These are phyloP conservation scores for Sympetrum striolatum DNA, from an alignment of 2,888 invertebrate species.

Conservation along the genomic window DNA sequence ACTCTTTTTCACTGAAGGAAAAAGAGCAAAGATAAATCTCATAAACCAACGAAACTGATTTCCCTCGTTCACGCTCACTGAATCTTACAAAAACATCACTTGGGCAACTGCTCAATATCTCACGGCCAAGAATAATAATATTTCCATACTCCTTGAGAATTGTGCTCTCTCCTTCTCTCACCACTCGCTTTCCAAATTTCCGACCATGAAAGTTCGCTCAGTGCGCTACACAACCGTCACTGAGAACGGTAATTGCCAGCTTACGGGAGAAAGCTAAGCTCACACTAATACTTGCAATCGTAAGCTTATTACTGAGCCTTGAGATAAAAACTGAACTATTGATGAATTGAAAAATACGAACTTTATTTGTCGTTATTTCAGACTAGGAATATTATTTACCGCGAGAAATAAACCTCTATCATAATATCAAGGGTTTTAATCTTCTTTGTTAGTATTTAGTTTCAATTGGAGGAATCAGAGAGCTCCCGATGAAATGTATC, in stretches of 20 bases:
- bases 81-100: not conserved
- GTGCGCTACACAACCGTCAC: not conserved
- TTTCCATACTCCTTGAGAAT: not conserved
- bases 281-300: too few relatives aligned
- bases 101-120: not conserved
- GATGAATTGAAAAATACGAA: too few relatives aligned
- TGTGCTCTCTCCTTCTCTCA: not conserved
- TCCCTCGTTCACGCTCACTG: not conserved
- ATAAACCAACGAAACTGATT: not conserved
- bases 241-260: not conserved
- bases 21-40: not conserved
- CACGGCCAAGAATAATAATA: not conserved
- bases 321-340: too few relatives aligned
- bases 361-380: too few relatives aligned
- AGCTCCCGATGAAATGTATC: too few relatives aligned
- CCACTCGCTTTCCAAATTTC: not conserved
- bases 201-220: not conserved
- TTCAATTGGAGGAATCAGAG: too few relatives aligned
- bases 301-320: too few relatives aligned
- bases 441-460: too few relatives aligned
- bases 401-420: too few relatives aligned
- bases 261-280: not conserved
- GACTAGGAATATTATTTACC: too few relatives aligned
- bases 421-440: too few relatives aligned
- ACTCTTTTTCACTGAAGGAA: not conserved